These are phyloP conservation scores for Sciurus vulgaris DNA, from an alignment of 2,797 vertebrate species.

Conservation along the genomic window DNA sequence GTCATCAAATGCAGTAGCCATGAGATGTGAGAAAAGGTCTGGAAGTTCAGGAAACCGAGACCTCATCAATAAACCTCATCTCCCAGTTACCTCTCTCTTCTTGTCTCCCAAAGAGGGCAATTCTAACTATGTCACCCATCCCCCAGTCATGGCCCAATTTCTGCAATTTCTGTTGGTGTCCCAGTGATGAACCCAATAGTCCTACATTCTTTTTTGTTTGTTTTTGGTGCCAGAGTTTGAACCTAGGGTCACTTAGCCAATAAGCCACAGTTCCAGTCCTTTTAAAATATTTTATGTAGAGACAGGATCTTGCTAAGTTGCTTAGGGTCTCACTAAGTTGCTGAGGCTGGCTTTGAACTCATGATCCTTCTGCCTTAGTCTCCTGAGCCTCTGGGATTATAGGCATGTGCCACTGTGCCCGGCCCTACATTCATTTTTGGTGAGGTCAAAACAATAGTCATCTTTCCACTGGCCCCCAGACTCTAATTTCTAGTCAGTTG, in stretches of 20 bases:
- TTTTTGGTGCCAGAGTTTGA: no score
- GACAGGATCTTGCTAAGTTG: no score
- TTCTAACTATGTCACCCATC: background rate
- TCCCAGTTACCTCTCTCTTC: background rate
- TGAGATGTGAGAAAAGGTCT: background rate
- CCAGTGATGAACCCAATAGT: background rate
- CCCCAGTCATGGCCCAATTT: background rate
- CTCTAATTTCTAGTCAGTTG: background rate
- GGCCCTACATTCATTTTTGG: background rate
- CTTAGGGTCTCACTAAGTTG: no score
- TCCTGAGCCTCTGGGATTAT: no score
- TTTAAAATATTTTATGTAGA: no score
- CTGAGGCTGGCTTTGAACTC: no score
- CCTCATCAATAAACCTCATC: background rate
- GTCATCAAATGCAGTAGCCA: background rate
- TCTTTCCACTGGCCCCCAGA: background rate
- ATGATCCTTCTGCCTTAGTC: no score
- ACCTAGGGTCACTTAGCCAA: no score
- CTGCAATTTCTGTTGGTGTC: background rate
- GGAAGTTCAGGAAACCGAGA: conserved; percentile 11
- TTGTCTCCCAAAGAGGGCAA: background rate
- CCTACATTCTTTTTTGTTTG: background rate
- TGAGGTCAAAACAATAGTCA: background rate
- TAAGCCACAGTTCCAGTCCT: no score
- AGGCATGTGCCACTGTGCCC: no score